phyloP scores from a whole-genome alignment of 1,140 invertebrate genomes.

The Ips typographus region DNA sequence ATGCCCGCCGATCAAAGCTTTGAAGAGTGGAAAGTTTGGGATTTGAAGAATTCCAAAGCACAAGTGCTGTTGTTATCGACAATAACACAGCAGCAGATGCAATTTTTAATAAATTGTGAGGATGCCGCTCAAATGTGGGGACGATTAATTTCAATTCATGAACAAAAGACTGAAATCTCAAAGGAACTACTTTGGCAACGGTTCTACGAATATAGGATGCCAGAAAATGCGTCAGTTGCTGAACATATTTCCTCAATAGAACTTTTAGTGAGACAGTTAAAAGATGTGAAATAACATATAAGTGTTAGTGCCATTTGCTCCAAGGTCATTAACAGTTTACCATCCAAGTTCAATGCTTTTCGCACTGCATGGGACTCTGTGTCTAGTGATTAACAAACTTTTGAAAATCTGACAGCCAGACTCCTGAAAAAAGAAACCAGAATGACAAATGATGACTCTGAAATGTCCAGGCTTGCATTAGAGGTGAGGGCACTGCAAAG shows the following conservation, averaged over 20 bases:
- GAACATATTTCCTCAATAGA: constrained; percentile 20
- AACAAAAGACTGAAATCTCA: constrained; percentile 41
- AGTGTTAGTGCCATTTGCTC: constrained; percentile 29
- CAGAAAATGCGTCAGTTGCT: constrained; percentile 10
- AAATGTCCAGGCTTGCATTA: not conserved
- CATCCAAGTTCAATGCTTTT: constrained; percentile 50
- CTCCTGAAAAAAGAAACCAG: constrained; percentile 40
- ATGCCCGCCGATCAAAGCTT: constrained; percentile 5
- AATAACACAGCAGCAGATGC: constrained; percentile 41
- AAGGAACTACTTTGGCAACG: constrained; percentile 21
- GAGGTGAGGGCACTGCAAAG: constrained; percentile 15
- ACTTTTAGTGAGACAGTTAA: constrained; percentile 38
- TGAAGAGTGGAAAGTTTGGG: constrained; percentile 26
- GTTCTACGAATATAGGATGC: constrained; percentile 24
- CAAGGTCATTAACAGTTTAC: constrained; percentile 47
- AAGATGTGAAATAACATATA: constrained; percentile 38
- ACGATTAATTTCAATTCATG: constrained; percentile 46
- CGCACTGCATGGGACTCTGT: constrained; percentile 40
- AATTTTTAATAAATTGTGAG: constrained; percentile 46
- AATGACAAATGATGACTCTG: constrained; percentile 10
- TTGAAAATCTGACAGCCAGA: constrained; percentile 38
- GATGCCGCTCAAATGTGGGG: constrained; percentile 50
- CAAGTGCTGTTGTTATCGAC: constrained; percentile 42
- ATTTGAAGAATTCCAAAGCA: constrained; percentile 36
- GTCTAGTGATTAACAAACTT: constrained; percentile 33